A percentile compares a stretch with the other conserved stretches of the same genome.
phyloP scores from a whole-genome alignment of 2,797 vertebrate genomes.

The Rhincodon typus region DNA sequence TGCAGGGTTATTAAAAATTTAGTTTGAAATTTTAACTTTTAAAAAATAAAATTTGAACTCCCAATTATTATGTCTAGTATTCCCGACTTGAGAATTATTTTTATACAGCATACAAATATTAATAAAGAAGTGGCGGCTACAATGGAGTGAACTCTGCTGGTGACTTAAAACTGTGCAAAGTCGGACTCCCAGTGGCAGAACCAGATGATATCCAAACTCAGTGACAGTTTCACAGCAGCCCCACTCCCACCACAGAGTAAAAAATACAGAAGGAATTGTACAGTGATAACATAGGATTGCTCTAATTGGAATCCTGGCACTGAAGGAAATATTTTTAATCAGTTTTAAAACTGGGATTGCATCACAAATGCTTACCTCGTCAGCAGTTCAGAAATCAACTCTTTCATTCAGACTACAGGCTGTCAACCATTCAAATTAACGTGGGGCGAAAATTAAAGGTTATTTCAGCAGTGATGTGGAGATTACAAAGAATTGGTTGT shows the following conservation, averaged over 20 bases:
- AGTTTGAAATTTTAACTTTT: no score
- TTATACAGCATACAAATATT: not conserved
- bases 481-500: no score
- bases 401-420: not conserved
- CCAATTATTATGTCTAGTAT: not conserved
- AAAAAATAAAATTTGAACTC: not conserved
- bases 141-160: not conserved
- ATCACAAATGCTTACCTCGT: no score
- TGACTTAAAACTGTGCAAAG: not conserved
- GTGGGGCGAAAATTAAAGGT: not conserved
- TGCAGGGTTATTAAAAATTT: no score
- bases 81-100: not conserved
- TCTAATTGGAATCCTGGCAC: not conserved
- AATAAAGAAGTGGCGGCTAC: not conserved
- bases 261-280: not conserved
- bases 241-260: not conserved
- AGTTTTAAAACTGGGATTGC: no score
- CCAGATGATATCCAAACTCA: not conserved
- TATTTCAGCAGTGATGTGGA: not conserved
- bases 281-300: not conserved
- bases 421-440: not conserved
- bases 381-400: not conserved
- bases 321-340: not conserved
- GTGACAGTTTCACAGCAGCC: no score
- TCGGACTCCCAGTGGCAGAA: not conserved